These are phyloP conservation scores for western clawed frog (Xenopus tropicalis) DNA, from an alignment of 2,113 vertebrate genomes.

Conservation along the genomic window DNA sequence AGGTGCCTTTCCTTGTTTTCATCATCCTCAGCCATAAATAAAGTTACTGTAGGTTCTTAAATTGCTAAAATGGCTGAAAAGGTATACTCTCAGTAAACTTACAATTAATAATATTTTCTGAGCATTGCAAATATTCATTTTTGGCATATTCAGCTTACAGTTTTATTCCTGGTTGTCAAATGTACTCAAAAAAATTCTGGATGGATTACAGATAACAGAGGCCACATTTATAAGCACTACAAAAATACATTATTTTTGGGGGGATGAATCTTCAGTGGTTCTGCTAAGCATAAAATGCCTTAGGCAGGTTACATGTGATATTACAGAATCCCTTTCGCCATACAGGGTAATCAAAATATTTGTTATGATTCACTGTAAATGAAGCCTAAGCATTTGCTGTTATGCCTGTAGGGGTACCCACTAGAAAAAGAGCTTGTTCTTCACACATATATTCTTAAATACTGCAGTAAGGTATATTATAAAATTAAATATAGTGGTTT, in stretches of 20 bases:
- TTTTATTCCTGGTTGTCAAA: too few species aligned
- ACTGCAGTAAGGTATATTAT: neutral
- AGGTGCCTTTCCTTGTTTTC: too few species aligned
- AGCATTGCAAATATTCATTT: too few species aligned
- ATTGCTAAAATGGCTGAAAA: too few species aligned
- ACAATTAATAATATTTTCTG: too few species aligned
- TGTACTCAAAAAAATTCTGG: neutral
- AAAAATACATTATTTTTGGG: conserved; percentile 7
- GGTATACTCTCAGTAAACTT: too few species aligned
- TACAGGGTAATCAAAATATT: neutral
- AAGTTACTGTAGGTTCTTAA: too few species aligned
- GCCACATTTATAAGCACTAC: neutral
- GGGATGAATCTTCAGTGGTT: neutral
- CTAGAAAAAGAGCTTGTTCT: neutral
- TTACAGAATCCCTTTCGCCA: neutral
- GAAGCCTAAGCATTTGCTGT: neutral
- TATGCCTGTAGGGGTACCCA: neutral
- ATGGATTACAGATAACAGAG: conserved; percentile 1
- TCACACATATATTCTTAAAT: neutral
- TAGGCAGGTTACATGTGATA: conserved; percentile 10
- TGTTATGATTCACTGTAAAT: conserved; percentile 10
- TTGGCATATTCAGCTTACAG: too few species aligned
- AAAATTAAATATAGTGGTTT: neutral
- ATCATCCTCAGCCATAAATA: too few species aligned
- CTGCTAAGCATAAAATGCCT: conserved; percentile 2